Base-by-base conservation (phyloP, 2,888 invertebrate species). In the Conchocele bisecta region DNA sequence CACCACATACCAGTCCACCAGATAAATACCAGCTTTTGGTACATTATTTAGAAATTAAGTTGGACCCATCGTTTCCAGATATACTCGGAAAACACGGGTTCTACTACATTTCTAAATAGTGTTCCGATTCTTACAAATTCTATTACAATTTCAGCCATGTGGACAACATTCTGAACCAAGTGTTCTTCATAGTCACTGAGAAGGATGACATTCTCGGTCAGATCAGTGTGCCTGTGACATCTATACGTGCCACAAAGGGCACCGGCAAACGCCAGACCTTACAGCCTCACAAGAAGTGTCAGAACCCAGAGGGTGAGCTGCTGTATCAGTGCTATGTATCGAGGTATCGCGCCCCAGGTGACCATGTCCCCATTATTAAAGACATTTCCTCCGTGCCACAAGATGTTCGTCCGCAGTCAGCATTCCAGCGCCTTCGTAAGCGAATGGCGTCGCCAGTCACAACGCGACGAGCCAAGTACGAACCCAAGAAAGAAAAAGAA, bases 291-390 rank as follows among this genome's bases (percentile, higher is more conserved):
- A 89, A 89, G 70, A 89, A 89, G 63, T 88, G 88, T 64, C 80
- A 86, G 9, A 75, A 82, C 37, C 90, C 90, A 7, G 79, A 85
- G 42, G 90, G 89, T 22, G 88, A 88, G 50, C 79, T 90, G 17
- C 77, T 85, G 22, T 89, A 85, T 58, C 86, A 88, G 81, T 87
- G 86, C 41, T 89, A 87, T 77, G 83, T 90, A n/a, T 88, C 89
- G 41, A 86, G 83, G 58, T 78, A 79, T 54, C 75, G 83, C 26
- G 53, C 72, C 4, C 70, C 74, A 13, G 68, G 68, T 13, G 77
- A 77, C n/a, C 74, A 68, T 42, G 44, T 77, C 13, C 75, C 72
- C 1, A 54, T 76, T 4, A 74, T 80, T 17, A 72, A 69, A 58
- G 56, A 57, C 20, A 39, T 56, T 1, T 42, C 64, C 26, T 58